Base-by-base conservation (phyloP, 2,888 invertebrate species). In the Meganola albula region DNA sequence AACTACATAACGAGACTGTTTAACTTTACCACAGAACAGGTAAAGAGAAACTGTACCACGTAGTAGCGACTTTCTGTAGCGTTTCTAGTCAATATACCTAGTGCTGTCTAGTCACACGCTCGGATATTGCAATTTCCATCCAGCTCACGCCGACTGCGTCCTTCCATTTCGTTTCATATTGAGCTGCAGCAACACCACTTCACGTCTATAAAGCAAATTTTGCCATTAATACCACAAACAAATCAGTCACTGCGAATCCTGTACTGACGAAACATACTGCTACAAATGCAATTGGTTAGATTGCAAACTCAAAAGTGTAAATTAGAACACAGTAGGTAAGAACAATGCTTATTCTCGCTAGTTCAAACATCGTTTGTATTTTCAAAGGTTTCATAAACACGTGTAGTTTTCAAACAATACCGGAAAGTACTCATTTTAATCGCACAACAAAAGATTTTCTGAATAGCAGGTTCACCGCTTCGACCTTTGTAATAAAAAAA, bases 61-160 rank as follows among this genome's bases (percentile, higher is more conserved):
- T n/a, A n/a, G n/a, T n/a, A n/a, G n/a, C n/a, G n/a, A n/a, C n/a
- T n/a, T n/a, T n/a, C 33, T 30, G 34, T 50, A 51, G 27, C 60
- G 27, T 45, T 52, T 74, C 70, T 48, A 74, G 70, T 37, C 32
- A 39, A 24, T 26, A 28, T 27, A 37, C n/a, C n/a, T n/a, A 40
- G 38, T 48, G 44, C 48, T 35, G 46, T 48, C 57, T 72, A 69
- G 71, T 71, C 63, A 45, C 53, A 53, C 42, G 55, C 57, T 63
- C 64, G 74, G 73, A 77, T 78, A 79, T 79, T 80, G 76, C 78
- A 75, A 78, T 79, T 78, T 73, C 73, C 74, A 70, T 61, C 63
- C 58, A 58, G 57, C 66, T 65, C 65, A 59, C 65, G 68, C 63
- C 58, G 63, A 48, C 55, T 64, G 67, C 64, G 57, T 63, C 49